Conservation (phyloP, 2,797 vertebrate species). For the Etheostoma nigrum region DNA sequence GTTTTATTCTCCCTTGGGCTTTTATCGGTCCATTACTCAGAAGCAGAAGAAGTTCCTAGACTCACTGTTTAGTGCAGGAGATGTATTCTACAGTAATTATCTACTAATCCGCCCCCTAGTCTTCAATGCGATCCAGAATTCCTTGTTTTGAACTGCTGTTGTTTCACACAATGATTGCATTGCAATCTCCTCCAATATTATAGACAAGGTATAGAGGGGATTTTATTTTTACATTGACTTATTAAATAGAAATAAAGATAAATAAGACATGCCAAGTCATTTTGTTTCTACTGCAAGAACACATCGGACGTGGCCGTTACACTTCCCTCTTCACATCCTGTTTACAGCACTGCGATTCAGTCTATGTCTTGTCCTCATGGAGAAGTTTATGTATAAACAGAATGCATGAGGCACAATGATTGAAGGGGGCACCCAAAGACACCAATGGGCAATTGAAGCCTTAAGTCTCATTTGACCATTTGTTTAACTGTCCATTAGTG, state of each 20-base stretch:
- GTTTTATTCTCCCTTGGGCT: conserved; percentile 69
- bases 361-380: conserved; percentile 13
- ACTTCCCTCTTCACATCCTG: conserved; percentile 40
- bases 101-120: conserved; percentile 63
- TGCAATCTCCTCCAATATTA: conserved; percentile 43
- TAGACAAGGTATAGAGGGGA: conserved; percentile 17
- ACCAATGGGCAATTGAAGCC: conserved; percentile 70
- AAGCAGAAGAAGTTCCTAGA: conserved; percentile 56
- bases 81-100: conserved; percentile 80
- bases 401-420: conserved; percentile 38
- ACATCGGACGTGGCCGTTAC: conserved; percentile 11
- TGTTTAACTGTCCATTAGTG: conserved; percentile 82
- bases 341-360: conserved; percentile 18
- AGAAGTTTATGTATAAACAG: conserved; percentile 36
- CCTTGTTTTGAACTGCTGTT: conserved; percentile 61
- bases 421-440: conserved; percentile 60
- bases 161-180: conserved; percentile 57
- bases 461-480: conserved; percentile 78
- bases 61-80: conserved; percentile 75
- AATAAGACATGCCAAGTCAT: conserved; percentile 18
- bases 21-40: conserved; percentile 79
- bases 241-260: conserved; percentile 36
- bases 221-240: conserved; percentile 38
- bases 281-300: conserved; percentile 11
- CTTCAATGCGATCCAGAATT: conserved; percentile 61